phyloP scores from a whole-genome alignment of 2,113 vertebrate genomes.

The Verasper variegatus region DNA sequence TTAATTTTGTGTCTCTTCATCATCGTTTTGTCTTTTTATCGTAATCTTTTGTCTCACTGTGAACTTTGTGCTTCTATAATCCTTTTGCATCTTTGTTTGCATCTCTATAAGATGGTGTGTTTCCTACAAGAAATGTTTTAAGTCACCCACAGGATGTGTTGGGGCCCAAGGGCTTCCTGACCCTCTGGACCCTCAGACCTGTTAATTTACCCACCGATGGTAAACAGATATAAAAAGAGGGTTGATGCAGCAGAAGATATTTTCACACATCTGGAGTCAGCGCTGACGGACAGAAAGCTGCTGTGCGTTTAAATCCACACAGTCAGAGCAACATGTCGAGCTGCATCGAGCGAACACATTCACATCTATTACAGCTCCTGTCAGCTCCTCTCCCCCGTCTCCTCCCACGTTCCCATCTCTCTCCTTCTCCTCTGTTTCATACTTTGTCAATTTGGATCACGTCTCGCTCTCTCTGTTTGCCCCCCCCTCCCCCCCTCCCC shows the following conservation, averaged over 20 bases:
- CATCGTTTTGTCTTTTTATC: too few relatives aligned
- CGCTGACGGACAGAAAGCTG: slow-evolving; percentile 9
- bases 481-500: background rate
- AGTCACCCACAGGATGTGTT: too few relatives aligned
- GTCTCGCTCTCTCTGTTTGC: slow-evolving; percentile 16
- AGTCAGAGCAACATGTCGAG: background rate
- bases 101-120: too few relatives aligned
- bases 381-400: slow-evolving; percentile 30
- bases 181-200: background rate
- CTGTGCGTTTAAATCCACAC: slow-evolving; percentile 6
- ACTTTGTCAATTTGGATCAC: slow-evolving; percentile 51
- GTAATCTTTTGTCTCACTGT: too few relatives aligned
- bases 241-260: background rate
- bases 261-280: background rate
- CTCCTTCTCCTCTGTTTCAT: slow-evolving; percentile 29
- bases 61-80: background rate
- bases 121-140: background rate
- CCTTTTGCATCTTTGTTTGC: background rate
- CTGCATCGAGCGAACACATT: slow-evolving; percentile 20
- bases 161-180: background rate
- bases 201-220: background rate
- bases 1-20: too few relatives aligned
- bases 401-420: slow-evolving; percentile 4
- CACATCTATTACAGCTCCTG: slow-evolving; percentile 24
- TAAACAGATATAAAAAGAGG: too few relatives aligned